Percentiles rank a stretch among this genome's conserved stretches.
These are phyloP conservation scores for Amiota minor DNA, from an alignment of 2,888 invertebrate species.

Conservation along the genomic window DNA sequence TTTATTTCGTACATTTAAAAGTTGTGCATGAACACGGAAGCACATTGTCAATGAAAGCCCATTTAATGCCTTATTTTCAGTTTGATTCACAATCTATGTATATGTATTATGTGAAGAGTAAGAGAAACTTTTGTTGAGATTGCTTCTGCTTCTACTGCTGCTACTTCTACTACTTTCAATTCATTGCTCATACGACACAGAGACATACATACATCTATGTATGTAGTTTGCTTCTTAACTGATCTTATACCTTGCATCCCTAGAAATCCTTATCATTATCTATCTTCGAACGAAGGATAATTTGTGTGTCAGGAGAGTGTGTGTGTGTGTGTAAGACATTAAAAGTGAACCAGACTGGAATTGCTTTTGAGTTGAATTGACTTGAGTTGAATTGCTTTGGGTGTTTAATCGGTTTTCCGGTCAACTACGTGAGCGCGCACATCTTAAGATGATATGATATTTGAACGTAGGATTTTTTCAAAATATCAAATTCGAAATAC, in stretches of 20 bases:
- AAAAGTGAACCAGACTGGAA: background rate
- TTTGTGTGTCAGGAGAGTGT: no score
- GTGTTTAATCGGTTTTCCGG: conserved; percentile 17
- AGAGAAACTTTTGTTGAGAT: background rate
- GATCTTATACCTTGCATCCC: background rate
- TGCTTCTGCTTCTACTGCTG: background rate
- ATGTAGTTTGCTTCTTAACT: background rate
- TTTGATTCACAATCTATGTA: conserved; percentile 47
- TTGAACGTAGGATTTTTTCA: background rate
- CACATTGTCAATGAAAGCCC: conserved; percentile 57
- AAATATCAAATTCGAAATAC: background rate
- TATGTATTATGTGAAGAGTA: no score
- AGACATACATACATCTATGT: background rate
- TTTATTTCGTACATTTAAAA: conserved; percentile 11
- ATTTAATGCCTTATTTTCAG: conserved; percentile 52
- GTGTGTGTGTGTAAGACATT: background rate
- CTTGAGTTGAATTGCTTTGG: background rate
- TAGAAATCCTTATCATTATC: background rate
- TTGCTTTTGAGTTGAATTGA: background rate
- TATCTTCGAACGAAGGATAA: background rate
- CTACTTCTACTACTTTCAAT: background rate
- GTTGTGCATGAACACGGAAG: conserved; percentile 53
- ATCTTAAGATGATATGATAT: background rate
- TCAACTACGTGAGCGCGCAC: conserved; percentile 4
- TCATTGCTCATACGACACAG: background rate